These are phyloP conservation scores for Colletes latitarsis DNA, from an alignment of 1,140 invertebrate species.

Conservation along the genomic window DNA sequence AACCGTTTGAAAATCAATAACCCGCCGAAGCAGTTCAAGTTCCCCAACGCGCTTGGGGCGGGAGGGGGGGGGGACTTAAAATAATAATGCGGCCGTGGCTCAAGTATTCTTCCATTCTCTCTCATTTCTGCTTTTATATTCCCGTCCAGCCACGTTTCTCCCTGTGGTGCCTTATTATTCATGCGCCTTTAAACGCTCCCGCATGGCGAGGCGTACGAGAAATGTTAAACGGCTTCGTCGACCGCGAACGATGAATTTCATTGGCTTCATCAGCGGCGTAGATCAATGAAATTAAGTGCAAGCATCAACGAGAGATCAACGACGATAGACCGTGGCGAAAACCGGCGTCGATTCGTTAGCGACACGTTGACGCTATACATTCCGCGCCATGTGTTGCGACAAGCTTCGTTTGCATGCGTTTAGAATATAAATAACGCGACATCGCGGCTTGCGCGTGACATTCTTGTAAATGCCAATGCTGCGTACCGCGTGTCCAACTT, in stretches of 20 bases:
- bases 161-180: conserved; percentile 46
- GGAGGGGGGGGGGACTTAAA: conserved; percentile 3
- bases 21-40: conserved; percentile 1
- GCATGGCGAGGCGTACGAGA: conserved; percentile 14
- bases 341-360: not conserved
- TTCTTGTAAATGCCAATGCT: conserved; percentile 24
- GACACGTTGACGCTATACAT: conserved; percentile 7
- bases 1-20: conserved; percentile 51
- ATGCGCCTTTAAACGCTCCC: conserved; percentile 50
- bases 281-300: conserved; percentile 38
- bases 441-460: conserved; percentile 2
- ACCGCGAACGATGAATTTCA: conserved; percentile 38
- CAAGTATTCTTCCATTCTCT: conserved; percentile 27
- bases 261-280: conserved; percentile 40
- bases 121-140: conserved; percentile 48
- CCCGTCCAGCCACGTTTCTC: conserved; percentile 35
- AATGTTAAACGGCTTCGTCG: conserved; percentile 49
- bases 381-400: conserved; percentile 21
- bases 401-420: conserved; percentile 26
- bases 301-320: not conserved
- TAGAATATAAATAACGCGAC: conserved; percentile 36
- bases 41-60: not conserved
- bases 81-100: conserved; percentile 36
- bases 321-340: not conserved
- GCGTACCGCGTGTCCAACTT: too few relatives aligned